Base-by-base conservation (phyloP, 2,797 vertebrate species). In the Rallus crepitans region DNA sequence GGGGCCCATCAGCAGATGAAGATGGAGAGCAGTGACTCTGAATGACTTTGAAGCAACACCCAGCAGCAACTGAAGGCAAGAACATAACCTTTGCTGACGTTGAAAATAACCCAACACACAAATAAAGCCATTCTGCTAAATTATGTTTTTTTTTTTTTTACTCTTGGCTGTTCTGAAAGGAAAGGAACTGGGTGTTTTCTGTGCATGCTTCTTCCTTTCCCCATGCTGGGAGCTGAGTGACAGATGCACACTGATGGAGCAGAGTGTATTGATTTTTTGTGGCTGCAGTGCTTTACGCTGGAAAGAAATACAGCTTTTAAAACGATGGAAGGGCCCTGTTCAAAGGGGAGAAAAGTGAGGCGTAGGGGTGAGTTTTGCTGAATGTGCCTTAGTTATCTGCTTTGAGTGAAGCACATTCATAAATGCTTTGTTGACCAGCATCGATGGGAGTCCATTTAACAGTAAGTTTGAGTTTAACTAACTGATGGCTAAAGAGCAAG, bases 21-120 rank as follows among this genome's bases (percentile, higher is more conserved):
- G 95, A 94, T 80, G 86, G 92, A 97, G 77, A 96, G 90, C 52
- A 90, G 83, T 89, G 96, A 96, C 94, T 97, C 93, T 90, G 53
- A 94, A 87, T 94, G 96, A 96, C 93, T 95, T 96, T 95, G 92
- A 94, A 96, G 69, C 80, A 96, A 71, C 89, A 89, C 79, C 91
- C 87, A 90, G 92, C 89, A 97, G 95, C 92, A 83, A 60, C 59
- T 65, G 75, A 86, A 92, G 88, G 77, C 61, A 81, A 88, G 88
- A 95, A 71, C 11, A 40, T 94, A 96, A 94, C 95, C 90, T 94
- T 55, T 83, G 63, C 50, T 94, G 95, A 94, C 20, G 3, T 89
- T 92, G 79, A 84, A 80, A 94, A 87, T 66, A 90, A 93, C 64
- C 47, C 3, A 0, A 66, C 73, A 60, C 72, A 87, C 92, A 93